These are phyloP conservation scores for Takifugu rubripes DNA, from an alignment of 2,797 vertebrate genomes.

Conservation along the genomic window DNA sequence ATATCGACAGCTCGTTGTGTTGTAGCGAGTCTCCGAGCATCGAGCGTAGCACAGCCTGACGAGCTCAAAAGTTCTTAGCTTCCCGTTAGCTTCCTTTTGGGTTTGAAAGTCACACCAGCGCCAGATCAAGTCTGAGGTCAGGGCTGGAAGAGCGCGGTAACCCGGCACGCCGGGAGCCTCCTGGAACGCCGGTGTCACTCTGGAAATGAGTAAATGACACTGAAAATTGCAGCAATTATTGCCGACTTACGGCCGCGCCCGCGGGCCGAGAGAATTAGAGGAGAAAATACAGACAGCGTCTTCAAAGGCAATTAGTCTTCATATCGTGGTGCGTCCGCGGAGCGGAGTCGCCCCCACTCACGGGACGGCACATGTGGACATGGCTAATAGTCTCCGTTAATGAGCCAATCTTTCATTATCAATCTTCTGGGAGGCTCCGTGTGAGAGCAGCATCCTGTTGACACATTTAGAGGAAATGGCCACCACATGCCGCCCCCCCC, in stretches of 20 bases:
- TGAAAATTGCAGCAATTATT: conserved; percentile 67
- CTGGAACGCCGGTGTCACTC: conserved; percentile 39
- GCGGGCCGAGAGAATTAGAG: conserved; percentile 64
- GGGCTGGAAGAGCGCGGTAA: background rate
- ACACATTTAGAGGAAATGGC: conserved; percentile 71
- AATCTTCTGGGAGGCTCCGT: conserved; percentile 75
- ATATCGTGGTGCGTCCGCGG: conserved; percentile 79
- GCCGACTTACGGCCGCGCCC: conserved; percentile 54
- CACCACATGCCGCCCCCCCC: conserved; percentile 35
- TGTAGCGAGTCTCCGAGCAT: no score
- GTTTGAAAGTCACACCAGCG: background rate
- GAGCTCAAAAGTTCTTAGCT: no score
- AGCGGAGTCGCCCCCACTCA: conserved; percentile 71
- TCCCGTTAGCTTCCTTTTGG: no score
- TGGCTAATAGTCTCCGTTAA: conserved; percentile 83
- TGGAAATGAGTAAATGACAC: conserved; percentile 58
- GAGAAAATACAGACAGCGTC: conserved; percentile 69
- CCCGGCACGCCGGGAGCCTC: conserved; percentile 10
- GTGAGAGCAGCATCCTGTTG: conserved; percentile 72
- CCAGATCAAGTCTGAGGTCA: background rate
- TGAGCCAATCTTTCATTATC: conserved; percentile 83
- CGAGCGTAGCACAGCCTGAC: no score
- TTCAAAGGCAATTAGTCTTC: conserved; percentile 83
- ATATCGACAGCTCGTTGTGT: conserved; percentile 2
- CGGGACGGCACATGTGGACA: conserved; percentile 78